A percentile compares a stretch with the other conserved stretches of the same genome.
Evolutionary conservation across 2,113 vertebrate genomes (phyloP).

Genomic region (Myiozetetes cayanensis): DNA sequence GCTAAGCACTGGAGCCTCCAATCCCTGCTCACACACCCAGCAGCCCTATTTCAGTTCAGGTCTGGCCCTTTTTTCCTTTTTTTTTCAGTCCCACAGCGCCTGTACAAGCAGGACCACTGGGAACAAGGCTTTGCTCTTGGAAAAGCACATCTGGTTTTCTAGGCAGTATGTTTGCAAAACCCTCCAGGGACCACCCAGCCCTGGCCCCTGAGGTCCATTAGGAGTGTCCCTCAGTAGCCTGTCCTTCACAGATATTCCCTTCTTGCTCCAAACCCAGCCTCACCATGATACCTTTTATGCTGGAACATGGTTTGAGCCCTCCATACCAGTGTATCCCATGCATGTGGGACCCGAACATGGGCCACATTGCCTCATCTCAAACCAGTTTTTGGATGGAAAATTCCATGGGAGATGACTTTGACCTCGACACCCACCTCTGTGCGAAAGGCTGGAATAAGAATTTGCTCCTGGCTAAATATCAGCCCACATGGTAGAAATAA

Average conservation of each 20-base stretch:
- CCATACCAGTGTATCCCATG: rapidly evolving
- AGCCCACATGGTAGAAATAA: slow-evolving; percentile 25
- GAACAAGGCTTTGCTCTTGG: background rate
- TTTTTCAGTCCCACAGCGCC: background rate
- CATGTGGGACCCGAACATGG: background rate
- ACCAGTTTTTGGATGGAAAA: slow-evolving; percentile 10
- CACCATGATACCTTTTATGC: background rate
- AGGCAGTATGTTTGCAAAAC: background rate
- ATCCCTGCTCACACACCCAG: background rate
- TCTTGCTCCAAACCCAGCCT: background rate
- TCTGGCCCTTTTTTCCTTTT: background rate
- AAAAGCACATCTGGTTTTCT: background rate
- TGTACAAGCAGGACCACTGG: background rate
- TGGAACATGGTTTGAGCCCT: background rate
- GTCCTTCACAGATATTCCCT: background rate
- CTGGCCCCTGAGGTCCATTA: background rate
- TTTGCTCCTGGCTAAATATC: slow-evolving; percentile 37
- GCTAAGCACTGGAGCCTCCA: background rate
- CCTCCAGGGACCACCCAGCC: background rate
- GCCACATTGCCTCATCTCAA: background rate
- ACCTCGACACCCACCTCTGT: background rate
- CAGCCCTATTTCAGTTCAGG: background rate
- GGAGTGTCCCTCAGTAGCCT: background rate
- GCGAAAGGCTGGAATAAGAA: background rate
- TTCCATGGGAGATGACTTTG: background rate